A percentile compares a stretch with the other conserved stretches of the same genome.
These are phyloP conservation scores for Ellobius talpinus DNA, from an alignment of 2,113 vertebrate genomes.

Conservation along the genomic window DNA sequence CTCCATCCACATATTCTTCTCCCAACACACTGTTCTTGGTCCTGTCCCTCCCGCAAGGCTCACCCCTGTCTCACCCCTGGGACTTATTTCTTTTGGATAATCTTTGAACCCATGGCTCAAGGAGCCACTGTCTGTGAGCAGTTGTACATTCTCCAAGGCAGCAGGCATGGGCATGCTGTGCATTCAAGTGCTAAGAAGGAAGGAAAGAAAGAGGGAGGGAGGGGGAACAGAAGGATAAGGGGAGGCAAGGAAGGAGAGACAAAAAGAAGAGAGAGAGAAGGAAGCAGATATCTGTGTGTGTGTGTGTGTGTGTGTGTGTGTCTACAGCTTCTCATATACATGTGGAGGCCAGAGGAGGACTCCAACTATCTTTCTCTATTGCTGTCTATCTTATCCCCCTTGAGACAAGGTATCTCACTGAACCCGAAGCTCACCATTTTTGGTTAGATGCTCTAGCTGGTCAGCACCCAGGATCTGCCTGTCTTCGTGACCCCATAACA, in stretches of 20 bases:
- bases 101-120: background rate
- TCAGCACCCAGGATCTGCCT: too few relatives aligned
- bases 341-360: background rate
- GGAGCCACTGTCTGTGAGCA: background rate
- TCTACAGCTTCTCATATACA: too few relatives aligned
- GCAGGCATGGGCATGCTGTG: too few relatives aligned
- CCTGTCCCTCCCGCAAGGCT: fast-evolving
- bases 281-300: background rate
- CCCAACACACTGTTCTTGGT: background rate
- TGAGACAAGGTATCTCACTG: too few relatives aligned
- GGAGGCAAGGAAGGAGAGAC: background rate
- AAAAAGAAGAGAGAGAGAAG: too few relatives aligned
- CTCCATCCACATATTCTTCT: fast-evolving
- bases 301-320: background rate
- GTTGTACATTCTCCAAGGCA: background rate
- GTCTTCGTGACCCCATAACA: too few relatives aligned
- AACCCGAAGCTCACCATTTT: too few relatives aligned
- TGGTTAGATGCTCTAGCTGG: too few relatives aligned
- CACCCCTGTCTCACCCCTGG: too few relatives aligned
- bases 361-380: background rate
- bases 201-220: too few relatives aligned
- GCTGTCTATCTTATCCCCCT: too few relatives aligned
- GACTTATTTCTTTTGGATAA: background rate
- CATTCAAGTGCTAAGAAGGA: background rate
- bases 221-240: fast-evolving